Percentiles rank a stretch among this genome's conserved stretches.
Evolutionary conservation across 2,797 vertebrate species (phyloP).

Genomic region (Danionella dracula): DNA sequence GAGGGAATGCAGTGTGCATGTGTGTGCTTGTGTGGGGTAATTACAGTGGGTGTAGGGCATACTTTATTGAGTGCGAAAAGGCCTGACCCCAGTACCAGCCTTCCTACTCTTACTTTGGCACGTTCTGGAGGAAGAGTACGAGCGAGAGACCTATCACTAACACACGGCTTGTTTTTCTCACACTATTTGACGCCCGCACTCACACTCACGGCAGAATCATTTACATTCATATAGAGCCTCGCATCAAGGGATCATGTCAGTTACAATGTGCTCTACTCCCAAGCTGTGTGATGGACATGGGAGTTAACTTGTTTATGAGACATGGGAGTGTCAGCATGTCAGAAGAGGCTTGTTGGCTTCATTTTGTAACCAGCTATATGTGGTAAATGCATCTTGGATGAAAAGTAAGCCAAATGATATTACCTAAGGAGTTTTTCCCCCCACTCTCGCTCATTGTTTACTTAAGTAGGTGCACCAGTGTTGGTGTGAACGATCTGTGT

Average conservation of each 20-base stretch:
- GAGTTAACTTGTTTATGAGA: conserved; percentile 35
- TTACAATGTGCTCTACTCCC: conserved; percentile 1
- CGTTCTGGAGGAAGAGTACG: conserved; percentile 37
- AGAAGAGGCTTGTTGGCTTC: neutral
- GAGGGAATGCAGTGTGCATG: conserved; percentile 8
- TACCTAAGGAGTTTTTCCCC: neutral
- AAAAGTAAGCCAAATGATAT: neutral
- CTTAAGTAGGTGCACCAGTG: neutral
- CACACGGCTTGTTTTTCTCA: conserved; percentile 41
- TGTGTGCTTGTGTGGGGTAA: conserved; percentile 56
- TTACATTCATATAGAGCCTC: conserved; percentile 38
- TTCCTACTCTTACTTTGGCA: conserved; percentile 49
- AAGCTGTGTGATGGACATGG: conserved; percentile 3
- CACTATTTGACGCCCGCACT: neutral
- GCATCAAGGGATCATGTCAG: conserved; percentile 32
- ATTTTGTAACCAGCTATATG: neutral
- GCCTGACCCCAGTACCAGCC: conserved; percentile 58
- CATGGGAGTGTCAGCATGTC: conserved; percentile 13
- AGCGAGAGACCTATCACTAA: conserved; percentile 23
- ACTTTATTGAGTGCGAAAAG: conserved; percentile 72
- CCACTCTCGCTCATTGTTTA: conserved; percentile 7
- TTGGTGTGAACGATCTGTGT: neutral
- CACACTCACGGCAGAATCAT: conserved; percentile 1
- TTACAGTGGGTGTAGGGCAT: conserved; percentile 64
- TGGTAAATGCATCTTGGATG: conserved; percentile 3